Percentiles rank a stretch among this genome's conserved stretches.
Evolutionary conservation across 2,797 vertebrate species (phyloP).

Genomic region (Ptychadena robeensis): DNA sequence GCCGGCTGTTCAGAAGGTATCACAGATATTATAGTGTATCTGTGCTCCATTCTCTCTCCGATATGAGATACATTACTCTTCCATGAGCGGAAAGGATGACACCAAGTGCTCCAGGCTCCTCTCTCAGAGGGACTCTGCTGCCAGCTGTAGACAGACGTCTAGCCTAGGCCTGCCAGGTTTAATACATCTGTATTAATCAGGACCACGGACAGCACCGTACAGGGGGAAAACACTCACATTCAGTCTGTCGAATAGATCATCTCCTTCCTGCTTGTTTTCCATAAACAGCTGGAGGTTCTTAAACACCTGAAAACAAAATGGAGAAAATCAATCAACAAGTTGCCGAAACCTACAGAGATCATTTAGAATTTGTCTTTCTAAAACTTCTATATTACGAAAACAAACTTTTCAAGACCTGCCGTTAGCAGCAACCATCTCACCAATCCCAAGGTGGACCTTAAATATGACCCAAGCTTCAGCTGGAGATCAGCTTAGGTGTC

Average conservation of each 20-base stretch:
- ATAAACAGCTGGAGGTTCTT: conserved; percentile 81
- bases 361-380: no score
- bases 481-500: no score
- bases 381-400: background rate
- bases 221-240: conserved; percentile 67
- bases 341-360: background rate
- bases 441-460: no score
- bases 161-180: conserved; percentile 64
- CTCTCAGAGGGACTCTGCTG: conserved; percentile 54
- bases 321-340: conserved; percentile 62
- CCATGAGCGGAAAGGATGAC: conserved; percentile 32
- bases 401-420: background rate
- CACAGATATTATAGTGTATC: background rate
- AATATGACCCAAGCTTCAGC: no score
- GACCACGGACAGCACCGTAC: conserved; percentile 7
- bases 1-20: background rate
- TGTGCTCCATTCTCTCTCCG: background rate
- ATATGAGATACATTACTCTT: background rate
- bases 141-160: conserved; percentile 60
- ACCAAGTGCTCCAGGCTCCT: conserved; percentile 58
- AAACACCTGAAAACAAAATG: conserved; percentile 76
- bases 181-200: conserved; percentile 63
- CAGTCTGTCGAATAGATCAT: conserved; percentile 81
- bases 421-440: no score
- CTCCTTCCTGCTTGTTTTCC: conserved; percentile 76